These are phyloP conservation scores for Perodicticus potto DNA, from an alignment of 2,797 vertebrate genomes.

Conservation along the genomic window DNA sequence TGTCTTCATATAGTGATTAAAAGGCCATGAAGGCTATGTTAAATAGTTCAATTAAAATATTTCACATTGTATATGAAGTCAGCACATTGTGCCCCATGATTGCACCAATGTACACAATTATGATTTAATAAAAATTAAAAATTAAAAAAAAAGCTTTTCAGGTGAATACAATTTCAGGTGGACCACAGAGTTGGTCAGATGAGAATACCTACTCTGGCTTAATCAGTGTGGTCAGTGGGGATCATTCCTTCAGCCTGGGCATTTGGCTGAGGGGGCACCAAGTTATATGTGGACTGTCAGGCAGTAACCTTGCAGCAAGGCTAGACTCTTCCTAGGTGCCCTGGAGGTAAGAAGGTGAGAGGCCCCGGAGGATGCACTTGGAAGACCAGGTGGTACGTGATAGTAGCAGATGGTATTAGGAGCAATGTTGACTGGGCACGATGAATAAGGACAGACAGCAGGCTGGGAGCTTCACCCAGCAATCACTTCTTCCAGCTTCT, in stretches of 20 bases:
- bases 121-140: too few relatives aligned
- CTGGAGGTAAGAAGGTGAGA: background rate
- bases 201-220: background rate
- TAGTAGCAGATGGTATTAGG: background rate
- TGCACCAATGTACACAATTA: too few relatives aligned
- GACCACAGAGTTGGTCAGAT: background rate
- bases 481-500: conserved; percentile 12
- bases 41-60: too few relatives aligned
- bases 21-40: too few relatives aligned
- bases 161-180: conserved; percentile 13
- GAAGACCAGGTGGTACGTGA: background rate
- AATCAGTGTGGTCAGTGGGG: background rate
- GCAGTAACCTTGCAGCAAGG: background rate
- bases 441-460: background rate
- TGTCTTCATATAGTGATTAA: too few relatives aligned
- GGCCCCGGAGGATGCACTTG: background rate
- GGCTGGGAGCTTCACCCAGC: background rate
- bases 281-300: background rate
- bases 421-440: background rate
- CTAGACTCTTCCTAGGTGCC: background rate
- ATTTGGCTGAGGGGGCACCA: background rate
- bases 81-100: too few relatives aligned
- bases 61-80: too few relatives aligned
- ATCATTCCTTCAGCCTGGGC: background rate
- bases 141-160: conserved; percentile 37